phyloP scores from a whole-genome alignment of 2,797 vertebrate species.

The Tiaroga cobitis region DNA sequence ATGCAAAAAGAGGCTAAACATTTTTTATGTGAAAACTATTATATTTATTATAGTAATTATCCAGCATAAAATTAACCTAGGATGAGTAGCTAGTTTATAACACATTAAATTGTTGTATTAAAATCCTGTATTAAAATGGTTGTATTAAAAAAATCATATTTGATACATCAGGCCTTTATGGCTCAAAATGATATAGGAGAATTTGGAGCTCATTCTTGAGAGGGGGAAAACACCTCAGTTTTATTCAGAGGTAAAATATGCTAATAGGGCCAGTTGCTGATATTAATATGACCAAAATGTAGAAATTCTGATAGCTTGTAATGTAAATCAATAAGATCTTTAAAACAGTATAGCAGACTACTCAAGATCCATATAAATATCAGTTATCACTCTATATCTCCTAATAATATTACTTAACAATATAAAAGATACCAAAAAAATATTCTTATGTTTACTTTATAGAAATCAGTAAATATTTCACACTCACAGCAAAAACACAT shows the following conservation, averaged over 20 bases:
- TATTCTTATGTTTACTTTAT: neutral
- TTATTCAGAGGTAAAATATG: neutral
- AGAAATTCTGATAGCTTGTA: neutral
- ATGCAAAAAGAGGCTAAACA: neutral
- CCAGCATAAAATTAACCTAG: neutral
- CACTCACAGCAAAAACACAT: neutral
- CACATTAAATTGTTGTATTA: neutral
- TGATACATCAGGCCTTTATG: neutral
- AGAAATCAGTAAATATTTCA: neutral
- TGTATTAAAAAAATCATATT: neutral
- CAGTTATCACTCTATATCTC: neutral
- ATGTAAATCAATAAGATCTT: neutral
- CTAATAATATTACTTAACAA: neutral
- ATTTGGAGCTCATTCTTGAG: neutral
- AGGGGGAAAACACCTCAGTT: neutral
- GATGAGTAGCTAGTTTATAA: neutral
- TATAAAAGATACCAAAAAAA: neutral
- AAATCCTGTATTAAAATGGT: neutral
- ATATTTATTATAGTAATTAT: neutral
- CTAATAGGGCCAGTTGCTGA: neutral
- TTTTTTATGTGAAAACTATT: neutral
- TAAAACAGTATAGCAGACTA: neutral
- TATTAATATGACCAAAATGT: neutral
- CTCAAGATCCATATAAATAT: neutral
- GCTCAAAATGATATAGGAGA: neutral